Conservation (phyloP, 2,113 vertebrate species). For the Petaurus breviceps region DNA sequence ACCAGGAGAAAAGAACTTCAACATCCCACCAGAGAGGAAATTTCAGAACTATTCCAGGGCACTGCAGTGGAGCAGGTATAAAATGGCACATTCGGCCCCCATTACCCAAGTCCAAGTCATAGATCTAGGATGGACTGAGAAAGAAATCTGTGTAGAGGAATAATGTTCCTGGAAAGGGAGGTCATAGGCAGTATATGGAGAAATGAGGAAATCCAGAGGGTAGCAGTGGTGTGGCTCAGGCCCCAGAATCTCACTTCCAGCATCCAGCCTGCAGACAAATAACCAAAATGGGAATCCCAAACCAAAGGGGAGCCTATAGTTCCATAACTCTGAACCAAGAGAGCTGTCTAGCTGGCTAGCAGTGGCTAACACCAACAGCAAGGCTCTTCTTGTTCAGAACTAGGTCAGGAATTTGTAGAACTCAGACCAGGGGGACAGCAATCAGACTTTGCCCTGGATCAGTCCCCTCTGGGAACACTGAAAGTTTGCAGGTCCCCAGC, state of each 20-base stretch:
- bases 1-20: too few relatives aligned
- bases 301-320: background rate
- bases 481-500: background rate
- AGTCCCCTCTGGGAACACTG: background rate
- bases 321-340: background rate
- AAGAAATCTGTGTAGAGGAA: background rate
- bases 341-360: background rate
- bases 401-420: background rate
- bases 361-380: background rate
- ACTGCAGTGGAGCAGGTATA: too few relatives aligned
- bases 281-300: background rate
- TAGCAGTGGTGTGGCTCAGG: background rate
- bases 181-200: background rate
- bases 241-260: background rate
- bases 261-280: too few relatives aligned
- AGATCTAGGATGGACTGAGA: background rate
- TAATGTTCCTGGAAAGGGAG: background rate
- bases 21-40: too few relatives aligned
- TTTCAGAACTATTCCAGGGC: too few relatives aligned
- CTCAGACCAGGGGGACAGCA: background rate
- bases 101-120: too few relatives aligned
- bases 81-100: too few relatives aligned
- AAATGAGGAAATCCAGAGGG: background rate
- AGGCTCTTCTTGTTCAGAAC: background rate
- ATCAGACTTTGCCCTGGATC: background rate